These are phyloP conservation scores for Zootoca vivipara DNA, from an alignment of 2,113 vertebrate species.

Conservation along the genomic window DNA sequence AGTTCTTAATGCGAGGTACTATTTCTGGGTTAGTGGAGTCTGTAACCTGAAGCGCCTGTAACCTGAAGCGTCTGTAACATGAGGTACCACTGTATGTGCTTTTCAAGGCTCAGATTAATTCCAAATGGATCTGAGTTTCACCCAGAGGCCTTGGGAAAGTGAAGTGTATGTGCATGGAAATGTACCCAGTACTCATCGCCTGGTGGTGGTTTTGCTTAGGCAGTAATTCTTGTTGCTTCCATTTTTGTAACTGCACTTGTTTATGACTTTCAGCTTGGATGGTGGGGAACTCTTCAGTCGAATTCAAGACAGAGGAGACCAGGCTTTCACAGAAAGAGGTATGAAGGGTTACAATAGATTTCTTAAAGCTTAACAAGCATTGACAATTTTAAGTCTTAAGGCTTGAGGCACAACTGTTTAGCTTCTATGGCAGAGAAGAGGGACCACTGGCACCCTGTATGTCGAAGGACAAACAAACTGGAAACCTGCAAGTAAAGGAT, in stretches of 20 bases:
- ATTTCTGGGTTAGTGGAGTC: too few species aligned
- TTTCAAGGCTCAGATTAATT: too few species aligned
- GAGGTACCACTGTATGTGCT: too few species aligned
- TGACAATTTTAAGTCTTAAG: neutral
- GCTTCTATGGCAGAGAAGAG: neutral
- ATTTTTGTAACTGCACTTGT: rapidly evolving
- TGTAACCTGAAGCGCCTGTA: too few species aligned
- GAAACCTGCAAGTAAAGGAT: too few species aligned
- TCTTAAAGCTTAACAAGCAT: neutral
- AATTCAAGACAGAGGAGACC: slow-evolving; percentile 97
- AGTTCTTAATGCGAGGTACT: too few species aligned
- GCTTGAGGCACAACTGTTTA: neutral
- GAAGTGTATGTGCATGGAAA: rapidly evolving
- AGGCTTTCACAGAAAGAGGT: slow-evolving; percentile 98
- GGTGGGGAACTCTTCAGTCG: slow-evolving; percentile 96
- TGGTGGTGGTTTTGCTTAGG: neutral
- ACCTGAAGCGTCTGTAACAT: too few species aligned
- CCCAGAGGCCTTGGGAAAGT: too few species aligned
- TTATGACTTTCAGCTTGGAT: slow-evolving; percentile 85
- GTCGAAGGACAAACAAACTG: neutral
- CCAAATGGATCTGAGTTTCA: too few species aligned
- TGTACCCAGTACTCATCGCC: neutral
- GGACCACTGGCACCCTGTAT: neutral
- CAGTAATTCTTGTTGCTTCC: neutral
- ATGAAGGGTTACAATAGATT: neutral